Evolutionary conservation across 2,797 vertebrate species (phyloP).

Genomic region (Graptemys geographica): DNA sequence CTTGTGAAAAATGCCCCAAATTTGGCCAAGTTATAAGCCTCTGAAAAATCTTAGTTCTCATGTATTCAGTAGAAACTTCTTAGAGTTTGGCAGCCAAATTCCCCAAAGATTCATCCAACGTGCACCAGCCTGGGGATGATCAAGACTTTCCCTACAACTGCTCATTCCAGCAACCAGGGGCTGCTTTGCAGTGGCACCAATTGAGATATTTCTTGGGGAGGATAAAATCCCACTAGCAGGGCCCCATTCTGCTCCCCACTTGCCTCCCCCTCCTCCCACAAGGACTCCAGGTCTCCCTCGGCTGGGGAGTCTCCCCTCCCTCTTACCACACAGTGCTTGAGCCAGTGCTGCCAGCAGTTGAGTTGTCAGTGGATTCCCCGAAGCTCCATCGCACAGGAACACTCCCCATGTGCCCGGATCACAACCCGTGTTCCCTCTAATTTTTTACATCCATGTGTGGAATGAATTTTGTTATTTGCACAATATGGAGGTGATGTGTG

Average conservation of each 20-base stretch:
- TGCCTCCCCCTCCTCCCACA: background rate
- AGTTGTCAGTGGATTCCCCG: background rate
- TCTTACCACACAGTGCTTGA: background rate
- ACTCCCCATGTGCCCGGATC: no score
- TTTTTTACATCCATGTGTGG: no score
- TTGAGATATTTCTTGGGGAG: background rate
- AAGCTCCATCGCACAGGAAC: no score
- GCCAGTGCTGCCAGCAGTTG: background rate
- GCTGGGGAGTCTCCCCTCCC: background rate
- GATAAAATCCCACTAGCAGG: background rate
- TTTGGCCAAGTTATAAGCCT: background rate
- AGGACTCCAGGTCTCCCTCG: background rate
- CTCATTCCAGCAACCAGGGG: background rate
- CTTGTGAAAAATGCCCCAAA: background rate
- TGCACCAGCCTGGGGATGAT: background rate
- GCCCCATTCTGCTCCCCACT: background rate
- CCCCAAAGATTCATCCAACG: no score
- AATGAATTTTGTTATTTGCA: no score
- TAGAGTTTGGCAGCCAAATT: background rate
- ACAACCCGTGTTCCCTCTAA: no score
- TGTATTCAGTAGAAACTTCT: background rate
- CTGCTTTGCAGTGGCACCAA: background rate
- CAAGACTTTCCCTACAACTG: background rate
- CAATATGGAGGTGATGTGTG: no score
- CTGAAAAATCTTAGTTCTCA: background rate